Evolutionary conservation across 2,797 vertebrate genomes (phyloP), one percentile per base, ranked within the genome.

Genomic region (Champsocephalus gunnari): DNA sequence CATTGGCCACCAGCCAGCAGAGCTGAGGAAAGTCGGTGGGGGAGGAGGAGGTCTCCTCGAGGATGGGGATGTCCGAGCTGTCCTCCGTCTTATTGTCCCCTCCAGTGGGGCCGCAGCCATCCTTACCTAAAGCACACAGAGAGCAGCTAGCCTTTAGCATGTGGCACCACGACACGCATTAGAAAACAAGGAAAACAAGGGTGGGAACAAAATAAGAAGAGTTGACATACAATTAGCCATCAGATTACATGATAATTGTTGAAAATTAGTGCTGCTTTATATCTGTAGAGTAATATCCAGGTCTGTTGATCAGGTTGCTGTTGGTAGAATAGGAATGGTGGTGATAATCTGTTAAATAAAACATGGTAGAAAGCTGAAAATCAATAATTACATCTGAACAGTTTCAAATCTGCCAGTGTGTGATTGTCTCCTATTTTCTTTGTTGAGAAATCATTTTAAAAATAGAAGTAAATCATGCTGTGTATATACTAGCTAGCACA

Each of bases 1-100:
- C 97, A 51, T 94, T 96, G 88, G 96, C 96, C 94, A 99, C 96
- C 92, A 97, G 96, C 96, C 96, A 97, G 90, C 94, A 94, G 78
- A 97, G 95, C 73, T 97, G 96, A 80, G 96, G 95, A 87, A 90
- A 93, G 79, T 98, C 97, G 86, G 91, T 87, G 28, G 96, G 96
- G 73, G 97, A 96, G 61, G 96, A 96, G 1, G 95, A 96, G 0
- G 94, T 96, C 78, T 99, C 97, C 90, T 99, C 98, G 85, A 98
- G 93, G 89, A 97, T 98, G 59, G 97, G 97, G 79, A 96, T 94
- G 89, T 98, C 96, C 0, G 96, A 96, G 88, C 93, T 96, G 60
- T 99, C 97, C 19, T 99, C 98, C 1, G 71, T 86, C 94, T 96
- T 97, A 81, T 84, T 90, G 81, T 98, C 97, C n/a, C 87, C 83